These are phyloP conservation scores for Acrobasis repandana DNA, from an alignment of 2,888 invertebrate species.

Conservation along the genomic window DNA sequence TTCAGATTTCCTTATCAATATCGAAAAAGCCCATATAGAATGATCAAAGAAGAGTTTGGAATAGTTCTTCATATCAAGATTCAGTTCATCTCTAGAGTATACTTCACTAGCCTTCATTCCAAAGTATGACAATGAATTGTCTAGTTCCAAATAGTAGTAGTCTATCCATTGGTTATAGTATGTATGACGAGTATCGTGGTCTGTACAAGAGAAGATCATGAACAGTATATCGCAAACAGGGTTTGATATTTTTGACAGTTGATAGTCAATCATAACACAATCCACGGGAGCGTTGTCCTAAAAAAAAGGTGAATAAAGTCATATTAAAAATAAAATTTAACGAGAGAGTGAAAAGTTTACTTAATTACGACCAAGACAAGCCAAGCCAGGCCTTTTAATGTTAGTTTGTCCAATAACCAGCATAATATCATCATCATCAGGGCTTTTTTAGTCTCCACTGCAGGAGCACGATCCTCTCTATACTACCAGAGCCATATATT, in stretches of 20 bases:
- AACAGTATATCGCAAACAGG: constrained; percentile 47
- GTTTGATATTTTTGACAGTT: constrained; percentile 39
- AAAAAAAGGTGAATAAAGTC: constrained; percentile 23
- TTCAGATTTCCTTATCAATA: constrained; percentile 36
- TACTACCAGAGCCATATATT: too few relatives aligned
- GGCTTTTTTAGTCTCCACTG: too few relatives aligned
- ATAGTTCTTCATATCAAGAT: constrained; percentile 43
- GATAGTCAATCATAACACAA: constrained; percentile 52
- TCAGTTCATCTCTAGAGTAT: constrained; percentile 44
- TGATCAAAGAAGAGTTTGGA: constrained; percentile 35
- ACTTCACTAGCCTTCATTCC: constrained; percentile 39
- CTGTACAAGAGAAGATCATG: constrained; percentile 49
- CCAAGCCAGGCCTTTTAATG: too few relatives aligned
- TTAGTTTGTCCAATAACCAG: too few relatives aligned
- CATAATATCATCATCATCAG: too few relatives aligned
- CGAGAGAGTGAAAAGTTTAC: too few relatives aligned
- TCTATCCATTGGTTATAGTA: constrained; percentile 39
- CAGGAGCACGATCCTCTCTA: too few relatives aligned
- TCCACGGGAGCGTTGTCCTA: constrained; percentile 40
- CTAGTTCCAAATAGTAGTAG: constrained; percentile 40
- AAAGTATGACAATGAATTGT: constrained; percentile 37
- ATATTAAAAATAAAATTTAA: too few relatives aligned
- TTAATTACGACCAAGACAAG: too few relatives aligned
- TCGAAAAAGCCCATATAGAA: constrained; percentile 32
- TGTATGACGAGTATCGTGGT: constrained; percentile 40